A percentile compares a stretch with the other conserved stretches of the same genome.
Evolutionary conservation across 2,113 vertebrate species (phyloP).

Genomic region (Spheniscus mendiculus): DNA sequence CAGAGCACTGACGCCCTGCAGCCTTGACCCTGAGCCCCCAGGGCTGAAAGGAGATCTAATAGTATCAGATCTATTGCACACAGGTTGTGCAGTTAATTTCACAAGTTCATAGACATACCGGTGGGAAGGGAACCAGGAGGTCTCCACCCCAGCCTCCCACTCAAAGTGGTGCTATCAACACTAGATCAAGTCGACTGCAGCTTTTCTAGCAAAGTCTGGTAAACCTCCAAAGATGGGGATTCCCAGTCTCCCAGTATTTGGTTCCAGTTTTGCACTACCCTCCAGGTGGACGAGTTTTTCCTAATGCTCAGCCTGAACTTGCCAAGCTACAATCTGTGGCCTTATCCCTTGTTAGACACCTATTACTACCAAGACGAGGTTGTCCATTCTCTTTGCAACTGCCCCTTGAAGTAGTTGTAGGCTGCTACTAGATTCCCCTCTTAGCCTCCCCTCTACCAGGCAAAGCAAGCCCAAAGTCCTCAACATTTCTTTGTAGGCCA

Average conservation of each 20-base stretch:
- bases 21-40: not conserved
- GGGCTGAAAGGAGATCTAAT: not conserved
- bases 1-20: not conserved
- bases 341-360: not conserved
- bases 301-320: not conserved
- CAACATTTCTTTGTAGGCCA: not conserved
- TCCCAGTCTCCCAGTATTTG: fast-evolving
- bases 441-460: not conserved
- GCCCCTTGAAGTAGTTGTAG: not conserved
- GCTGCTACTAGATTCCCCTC: not conserved
- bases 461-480: not conserved
- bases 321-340: not conserved
- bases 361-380: not conserved
- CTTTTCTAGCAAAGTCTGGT: not conserved
- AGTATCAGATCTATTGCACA: not conserved
- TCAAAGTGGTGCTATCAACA: not conserved
- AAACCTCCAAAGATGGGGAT: not conserved
- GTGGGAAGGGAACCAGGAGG: not conserved
- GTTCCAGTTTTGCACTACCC: not conserved
- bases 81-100: not conserved
- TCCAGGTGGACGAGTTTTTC: not conserved
- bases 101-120: not conserved
- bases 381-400: not conserved
- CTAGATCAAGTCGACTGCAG: fast-evolving
- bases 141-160: not conserved